phyloP scores from a whole-genome alignment of 2,113 vertebrate species.

The Dipodomys spectabilis region DNA sequence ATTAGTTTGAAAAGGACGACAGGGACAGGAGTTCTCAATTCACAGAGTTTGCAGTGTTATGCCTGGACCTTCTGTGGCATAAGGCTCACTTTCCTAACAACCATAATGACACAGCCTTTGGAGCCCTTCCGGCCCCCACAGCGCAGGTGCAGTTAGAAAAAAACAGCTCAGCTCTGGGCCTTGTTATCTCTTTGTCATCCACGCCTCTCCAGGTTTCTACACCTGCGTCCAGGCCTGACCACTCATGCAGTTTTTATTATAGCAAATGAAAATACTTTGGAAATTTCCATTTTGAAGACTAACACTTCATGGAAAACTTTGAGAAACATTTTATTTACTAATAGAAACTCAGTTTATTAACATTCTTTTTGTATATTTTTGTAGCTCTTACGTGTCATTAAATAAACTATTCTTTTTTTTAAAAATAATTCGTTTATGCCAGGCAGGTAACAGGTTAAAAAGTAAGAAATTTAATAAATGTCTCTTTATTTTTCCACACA shows the following conservation, averaged over 20 bases:
- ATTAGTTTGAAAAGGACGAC: not conserved
- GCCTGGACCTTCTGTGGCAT: not conserved
- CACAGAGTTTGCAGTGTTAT: not conserved
- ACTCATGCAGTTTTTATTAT: conserved; percentile 62
- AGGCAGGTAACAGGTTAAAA: not conserved
- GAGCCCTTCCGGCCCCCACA: not conserved
- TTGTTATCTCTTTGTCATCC: not conserved
- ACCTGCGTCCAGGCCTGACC: not conserved
- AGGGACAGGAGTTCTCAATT: not conserved
- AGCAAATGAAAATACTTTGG: conserved; percentile 52
- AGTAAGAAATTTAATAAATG: not conserved
- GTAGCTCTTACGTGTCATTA: conserved; percentile 30
- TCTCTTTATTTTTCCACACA: not conserved
- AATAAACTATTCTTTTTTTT: not conserved
- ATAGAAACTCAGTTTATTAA: conserved; percentile 30
- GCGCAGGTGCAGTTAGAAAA: not conserved
- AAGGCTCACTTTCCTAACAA: too few species aligned
- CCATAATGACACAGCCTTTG: not conserved
- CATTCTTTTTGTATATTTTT: conserved; percentile 15
- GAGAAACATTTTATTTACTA: conserved; percentile 51
- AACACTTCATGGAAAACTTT: conserved; percentile 36
- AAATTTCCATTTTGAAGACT: conserved; percentile 63
- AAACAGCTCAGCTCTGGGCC: not conserved
- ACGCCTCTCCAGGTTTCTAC: not conserved
- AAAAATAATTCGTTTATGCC: conserved; percentile 1